A percentile compares a stretch with the other conserved stretches of the same genome.
Evolutionary conservation across 2,888 invertebrate genomes (phyloP).

Genomic region (Orgyia antiqua): DNA sequence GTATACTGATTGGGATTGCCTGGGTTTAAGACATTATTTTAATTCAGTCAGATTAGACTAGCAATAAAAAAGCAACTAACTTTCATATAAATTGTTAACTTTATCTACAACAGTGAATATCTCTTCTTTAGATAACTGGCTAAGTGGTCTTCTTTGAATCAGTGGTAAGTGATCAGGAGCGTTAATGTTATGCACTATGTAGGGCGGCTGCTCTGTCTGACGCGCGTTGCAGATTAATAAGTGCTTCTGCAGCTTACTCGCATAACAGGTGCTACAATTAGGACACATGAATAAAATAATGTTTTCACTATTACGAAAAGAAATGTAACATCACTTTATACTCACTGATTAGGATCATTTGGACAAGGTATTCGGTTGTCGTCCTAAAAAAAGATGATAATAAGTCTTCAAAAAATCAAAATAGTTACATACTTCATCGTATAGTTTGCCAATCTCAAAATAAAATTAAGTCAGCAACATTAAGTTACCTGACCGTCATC

Average conservation of each 20-base stretch:
- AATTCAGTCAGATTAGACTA: no score
- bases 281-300: not conserved
- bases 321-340: conserved; percentile 17
- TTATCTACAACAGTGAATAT: conserved; percentile 51
- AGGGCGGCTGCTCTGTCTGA: conserved; percentile 64
- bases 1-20: no score
- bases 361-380: conserved; percentile 82
- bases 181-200: conserved; percentile 75
- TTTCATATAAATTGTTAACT: conserved; percentile 56
- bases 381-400: conserved; percentile 37
- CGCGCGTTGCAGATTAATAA: conserved; percentile 85
- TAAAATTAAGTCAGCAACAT: no score
- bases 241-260: conserved; percentile 83
- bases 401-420: not conserved
- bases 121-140: conserved; percentile 39
- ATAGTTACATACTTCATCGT: no score
- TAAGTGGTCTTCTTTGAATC: conserved; percentile 39
- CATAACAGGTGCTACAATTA: conserved; percentile 63
- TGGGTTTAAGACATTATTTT: no score
- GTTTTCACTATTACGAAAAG: not conserved
- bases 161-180: conserved; percentile 31
- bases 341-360: conserved; percentile 85
- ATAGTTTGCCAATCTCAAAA: no score
- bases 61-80: conserved; percentile 55
- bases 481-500: conserved; percentile 38